Evolutionary conservation across 2,797 vertebrate genomes (phyloP).

Genomic region (Cossypha dichroa): DNA sequence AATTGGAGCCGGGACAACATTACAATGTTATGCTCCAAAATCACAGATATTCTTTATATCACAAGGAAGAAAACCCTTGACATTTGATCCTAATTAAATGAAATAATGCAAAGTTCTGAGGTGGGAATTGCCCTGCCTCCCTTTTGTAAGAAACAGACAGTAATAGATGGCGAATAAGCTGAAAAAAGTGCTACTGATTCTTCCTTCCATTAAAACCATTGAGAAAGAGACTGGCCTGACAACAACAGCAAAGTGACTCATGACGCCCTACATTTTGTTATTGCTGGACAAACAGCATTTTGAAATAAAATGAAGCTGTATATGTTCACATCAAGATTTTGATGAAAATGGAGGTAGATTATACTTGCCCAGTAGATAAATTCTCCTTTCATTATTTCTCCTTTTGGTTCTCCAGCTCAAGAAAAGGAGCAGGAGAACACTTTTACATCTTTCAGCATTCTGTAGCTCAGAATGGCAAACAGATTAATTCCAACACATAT

Average conservation of each 20-base stretch:
- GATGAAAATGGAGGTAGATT: not conserved
- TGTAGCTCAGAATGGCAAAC: not conserved
- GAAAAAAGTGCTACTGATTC: not conserved
- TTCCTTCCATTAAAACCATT: not conserved
- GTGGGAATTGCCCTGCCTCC: accelerated
- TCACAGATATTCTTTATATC: not conserved
- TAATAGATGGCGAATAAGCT: not conserved
- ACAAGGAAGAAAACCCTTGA: not conserved
- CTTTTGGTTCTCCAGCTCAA: not conserved
- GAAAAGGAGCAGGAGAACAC: not conserved
- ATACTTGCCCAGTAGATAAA: not conserved
- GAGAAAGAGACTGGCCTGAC: not conserved
- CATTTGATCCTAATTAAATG: not conserved
- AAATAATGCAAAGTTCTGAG: not conserved
- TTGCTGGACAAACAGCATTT: not conserved
- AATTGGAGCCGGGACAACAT: not conserved
- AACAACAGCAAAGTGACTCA: not conserved
- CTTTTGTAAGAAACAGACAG: not conserved
- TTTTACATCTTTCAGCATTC: not conserved
- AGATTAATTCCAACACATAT: not conserved
- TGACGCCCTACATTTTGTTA: not conserved
- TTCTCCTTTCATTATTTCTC: not conserved
- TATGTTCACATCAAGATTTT: not conserved
- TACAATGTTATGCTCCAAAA: not conserved
- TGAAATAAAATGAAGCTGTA: not conserved